phyloP scores from a whole-genome alignment of 2,797 vertebrate genomes.

The Falco novaeseelandiae region DNA sequence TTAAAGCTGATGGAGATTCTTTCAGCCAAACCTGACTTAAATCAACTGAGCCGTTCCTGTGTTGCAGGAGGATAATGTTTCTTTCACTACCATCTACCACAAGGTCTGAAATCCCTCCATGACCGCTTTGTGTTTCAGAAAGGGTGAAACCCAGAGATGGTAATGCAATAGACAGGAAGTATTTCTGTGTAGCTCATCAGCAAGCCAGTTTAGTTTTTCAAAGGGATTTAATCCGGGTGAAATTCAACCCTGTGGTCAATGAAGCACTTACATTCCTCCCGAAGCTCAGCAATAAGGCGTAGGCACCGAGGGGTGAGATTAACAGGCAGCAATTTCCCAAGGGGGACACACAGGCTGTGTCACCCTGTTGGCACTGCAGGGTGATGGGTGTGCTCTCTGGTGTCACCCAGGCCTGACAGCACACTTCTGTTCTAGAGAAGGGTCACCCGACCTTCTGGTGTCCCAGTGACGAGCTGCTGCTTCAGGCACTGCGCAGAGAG shows the following conservation, averaged over 20 bases:
- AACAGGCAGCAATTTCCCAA: neutral
- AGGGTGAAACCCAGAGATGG: neutral
- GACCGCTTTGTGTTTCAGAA: conserved; percentile 33
- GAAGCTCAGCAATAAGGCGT: neutral
- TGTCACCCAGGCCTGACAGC: neutral
- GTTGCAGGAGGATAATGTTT: conserved; percentile 19
- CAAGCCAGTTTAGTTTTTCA: conserved; percentile 53
- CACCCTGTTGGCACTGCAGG: accelerated
- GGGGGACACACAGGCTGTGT: neutral
- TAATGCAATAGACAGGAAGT: conserved; percentile 34
- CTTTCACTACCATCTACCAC: neutral
- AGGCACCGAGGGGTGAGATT: neutral
- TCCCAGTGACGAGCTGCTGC: neutral
- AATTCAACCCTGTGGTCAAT: conserved; percentile 32
- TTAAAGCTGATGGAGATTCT: neutral
- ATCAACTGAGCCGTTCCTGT: neutral
- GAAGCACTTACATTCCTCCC: conserved; percentile 26
- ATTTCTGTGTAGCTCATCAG: conserved; percentile 41
- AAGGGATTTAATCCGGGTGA: neutral
- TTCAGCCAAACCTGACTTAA: neutral
- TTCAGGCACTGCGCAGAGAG: neutral
- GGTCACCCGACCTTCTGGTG: neutral
- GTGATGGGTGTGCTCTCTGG: neutral
- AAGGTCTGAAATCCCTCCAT: conserved; percentile 12
- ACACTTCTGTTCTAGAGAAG: neutral